These are phyloP conservation scores for Charaxes varanes DNA, from an alignment of 1,140 invertebrate genomes.

Conservation along the genomic window DNA sequence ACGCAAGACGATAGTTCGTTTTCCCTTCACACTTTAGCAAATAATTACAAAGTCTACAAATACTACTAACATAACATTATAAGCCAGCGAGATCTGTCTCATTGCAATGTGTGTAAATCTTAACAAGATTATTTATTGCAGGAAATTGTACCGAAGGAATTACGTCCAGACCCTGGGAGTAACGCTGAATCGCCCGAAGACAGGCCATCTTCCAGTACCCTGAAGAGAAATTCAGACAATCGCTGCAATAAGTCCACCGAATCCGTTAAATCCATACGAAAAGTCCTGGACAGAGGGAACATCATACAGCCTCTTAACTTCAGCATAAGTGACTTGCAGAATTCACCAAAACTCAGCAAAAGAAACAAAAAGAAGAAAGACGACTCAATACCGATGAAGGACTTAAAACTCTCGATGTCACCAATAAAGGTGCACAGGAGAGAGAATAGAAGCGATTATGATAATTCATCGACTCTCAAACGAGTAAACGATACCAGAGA, in stretches of 20 bases:
- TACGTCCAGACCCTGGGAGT: constrained; percentile 71
- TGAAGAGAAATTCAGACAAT: constrained; percentile 40
- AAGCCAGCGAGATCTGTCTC: too few species aligned
- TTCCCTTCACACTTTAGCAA: too few species aligned
- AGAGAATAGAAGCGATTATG: constrained; percentile 45
- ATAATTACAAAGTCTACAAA: too few species aligned
- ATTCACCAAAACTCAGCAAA: constrained; percentile 48
- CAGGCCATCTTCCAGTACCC: constrained; percentile 31
- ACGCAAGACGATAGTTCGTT: too few species aligned
- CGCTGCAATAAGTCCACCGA: constrained; percentile 46
- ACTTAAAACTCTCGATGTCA: constrained; percentile 50
- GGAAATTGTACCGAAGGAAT: constrained; percentile 71
- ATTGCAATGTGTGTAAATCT: not conserved
- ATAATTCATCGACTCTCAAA: constrained; percentile 55
- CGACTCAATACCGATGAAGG: constrained; percentile 60
- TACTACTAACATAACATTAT: too few species aligned
- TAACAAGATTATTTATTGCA: constrained; percentile 22
- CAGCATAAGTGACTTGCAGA: constrained; percentile 61
- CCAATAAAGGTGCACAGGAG: constrained; percentile 51
- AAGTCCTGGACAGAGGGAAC: constrained; percentile 55
- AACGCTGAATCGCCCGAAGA: constrained; percentile 74
- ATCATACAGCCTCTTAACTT: constrained; percentile 71
- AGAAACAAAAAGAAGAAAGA: constrained; percentile 49
- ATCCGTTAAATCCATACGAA: constrained; percentile 56
- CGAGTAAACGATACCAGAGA: constrained; percentile 54